A percentile compares a stretch with the other conserved stretches of the same genome.
Conservation (phyloP, 2,113 vertebrate species). For the Monarcha castaneiventris region DNA sequence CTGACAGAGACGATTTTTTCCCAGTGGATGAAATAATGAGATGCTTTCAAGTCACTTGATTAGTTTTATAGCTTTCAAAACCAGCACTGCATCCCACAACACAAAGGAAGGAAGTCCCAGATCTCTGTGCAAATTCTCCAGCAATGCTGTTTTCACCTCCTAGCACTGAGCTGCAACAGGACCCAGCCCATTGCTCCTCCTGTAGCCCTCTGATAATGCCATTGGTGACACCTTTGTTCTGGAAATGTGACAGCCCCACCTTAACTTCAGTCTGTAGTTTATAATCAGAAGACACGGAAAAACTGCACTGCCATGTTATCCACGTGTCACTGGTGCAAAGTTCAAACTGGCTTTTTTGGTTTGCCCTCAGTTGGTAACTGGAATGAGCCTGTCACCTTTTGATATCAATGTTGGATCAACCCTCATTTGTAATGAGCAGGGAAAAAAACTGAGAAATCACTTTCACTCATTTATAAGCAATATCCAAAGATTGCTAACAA, state of each 20-base stretch:
- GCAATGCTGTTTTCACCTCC: not conserved
- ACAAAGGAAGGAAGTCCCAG: not conserved
- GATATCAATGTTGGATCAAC: not conserved
- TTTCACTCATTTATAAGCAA: not conserved
- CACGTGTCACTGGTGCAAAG: not conserved
- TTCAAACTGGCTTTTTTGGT: not conserved
- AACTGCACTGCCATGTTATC: not conserved
- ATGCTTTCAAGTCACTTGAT: not conserved
- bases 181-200: not conserved
- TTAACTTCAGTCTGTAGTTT: not conserved
- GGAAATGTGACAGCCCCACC: not conserved
- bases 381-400: not conserved
- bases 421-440: not conserved
- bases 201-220: not conserved
- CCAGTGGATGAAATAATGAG: not conserved
- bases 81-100: not conserved
- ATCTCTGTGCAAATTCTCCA: not conserved
- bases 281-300: not conserved
- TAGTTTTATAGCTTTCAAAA: conserved; percentile 4
- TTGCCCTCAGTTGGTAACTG: not conserved
- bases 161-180: not conserved
- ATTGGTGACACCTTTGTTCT: not conserved
- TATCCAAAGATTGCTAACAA: not conserved
- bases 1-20: not conserved
- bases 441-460: not conserved